Evolutionary conservation across 2,888 invertebrate genomes (phyloP), one percentile per base, ranked within the genome.

Genomic region (Elmis aenea): DNA sequence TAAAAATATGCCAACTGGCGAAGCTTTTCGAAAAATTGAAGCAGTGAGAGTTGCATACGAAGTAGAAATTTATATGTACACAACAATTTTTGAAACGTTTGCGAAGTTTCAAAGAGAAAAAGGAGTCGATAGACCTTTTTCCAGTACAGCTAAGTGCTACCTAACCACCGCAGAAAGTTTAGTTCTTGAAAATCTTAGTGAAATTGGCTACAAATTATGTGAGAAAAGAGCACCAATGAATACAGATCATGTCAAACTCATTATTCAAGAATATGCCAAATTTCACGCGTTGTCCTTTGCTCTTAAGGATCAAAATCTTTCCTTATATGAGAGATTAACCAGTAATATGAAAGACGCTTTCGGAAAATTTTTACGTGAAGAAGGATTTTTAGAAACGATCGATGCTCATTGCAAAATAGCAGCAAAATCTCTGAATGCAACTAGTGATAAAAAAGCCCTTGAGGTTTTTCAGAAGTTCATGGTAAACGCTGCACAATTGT

Each of bases 201-300:
- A 22, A 6, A 11, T 30, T 3, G 54, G 54, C 2, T 59, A 46
- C 31, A 26, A 34, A 5, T n/a, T 56, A 25, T 45, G 43, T 25
- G 37, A 53, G 39, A 37, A 46, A 3, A 51, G 48, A 16, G 29
- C 29, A 13, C 44, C 50, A 9, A 46, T 59, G 45, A 48, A 57
- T 36, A 46, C 49, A 4, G 36, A 51, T 10, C 60, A 60, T 31
- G 38, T 58, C 1, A 41, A 38, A 13, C 18, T 58, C 8, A 50
- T 57, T 13, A 27, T 61, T 10, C 43, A 42, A 12, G 51, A 54
- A 14, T 51, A 57, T 13, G 60, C 48, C 1, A 49, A 48, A 25
- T 51, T 47, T 23, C 58, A 59, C 30, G 48, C 54, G 1, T 36
- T 57, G 11, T 57, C 56, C 1, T 55, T 50, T 38, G 56, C 53